Evolutionary conservation across 2,888 invertebrate genomes (phyloP), one percentile per base, ranked within the genome.

Genomic region (Drosophila mercatorum): DNA sequence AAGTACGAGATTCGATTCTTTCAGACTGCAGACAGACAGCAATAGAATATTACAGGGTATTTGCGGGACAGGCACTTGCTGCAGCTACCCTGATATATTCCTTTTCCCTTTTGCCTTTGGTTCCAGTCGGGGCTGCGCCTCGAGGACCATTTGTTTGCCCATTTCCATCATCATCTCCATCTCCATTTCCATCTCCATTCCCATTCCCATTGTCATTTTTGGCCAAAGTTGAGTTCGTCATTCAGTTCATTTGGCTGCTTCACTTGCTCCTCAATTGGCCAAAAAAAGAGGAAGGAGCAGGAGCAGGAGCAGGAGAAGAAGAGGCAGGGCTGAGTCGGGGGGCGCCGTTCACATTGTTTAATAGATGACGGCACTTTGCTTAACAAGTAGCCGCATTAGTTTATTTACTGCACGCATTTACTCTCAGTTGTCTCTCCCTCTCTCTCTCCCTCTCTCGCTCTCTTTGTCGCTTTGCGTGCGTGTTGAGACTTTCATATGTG

Each of bases 301-400:
- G 17, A 17, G 17, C 17, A 17, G 17, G 17, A 17, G 17, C 17
- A 5, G 44, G 6, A 4, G 40, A 34, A 11, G 38, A 22, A 22
- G 22, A 22, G 0, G 0, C 8, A 12, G 12, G 14, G 53, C 51
- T 55, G 34, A 34, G 22, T 41, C 28, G 28, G 5, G 22, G 47
- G 63, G 11, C 47, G 34, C 3, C n/a, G 22, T 11, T 43, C 72
- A 75, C 76, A 86, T 84, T 86, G 85, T 84, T 84, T 89, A 86
- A 86, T 86, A 86, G 89, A 86, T 86, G 85, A 84, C 73, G 89
- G 85, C 85, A 86, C 89, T 86, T 86, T 89, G 86, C 88, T 89
- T 89, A 86, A 89, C 86, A 86, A 86, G 86, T 78, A 80, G 89
- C 72, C 86, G 72, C 89, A 89, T 86, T 86, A 89, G 86, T 86